phyloP scores from a whole-genome alignment of 2,888 invertebrate species.

The Papilio demoleus region DNA sequence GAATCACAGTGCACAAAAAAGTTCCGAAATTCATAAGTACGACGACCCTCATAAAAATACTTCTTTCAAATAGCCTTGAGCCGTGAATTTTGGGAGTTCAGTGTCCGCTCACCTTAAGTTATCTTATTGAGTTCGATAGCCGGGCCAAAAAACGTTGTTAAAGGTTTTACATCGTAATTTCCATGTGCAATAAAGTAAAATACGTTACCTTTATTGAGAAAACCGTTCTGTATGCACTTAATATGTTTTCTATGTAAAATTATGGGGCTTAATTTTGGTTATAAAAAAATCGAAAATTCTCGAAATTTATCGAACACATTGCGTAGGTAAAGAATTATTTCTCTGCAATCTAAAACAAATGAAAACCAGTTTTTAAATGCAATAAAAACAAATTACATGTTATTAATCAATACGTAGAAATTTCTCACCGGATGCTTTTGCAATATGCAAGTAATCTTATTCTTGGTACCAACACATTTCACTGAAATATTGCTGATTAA shows the following conservation, averaged over 20 bases:
- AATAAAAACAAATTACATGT: not conserved
- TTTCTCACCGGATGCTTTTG: not conserved
- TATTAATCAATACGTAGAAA: not conserved
- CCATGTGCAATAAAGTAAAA: not conserved
- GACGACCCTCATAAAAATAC: not conserved
- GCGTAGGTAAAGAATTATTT: not conserved
- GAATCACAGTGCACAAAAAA: too few relatives aligned
- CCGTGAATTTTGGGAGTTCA: not conserved
- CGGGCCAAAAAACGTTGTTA: constrained; percentile 4
- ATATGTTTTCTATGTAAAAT: not conserved
- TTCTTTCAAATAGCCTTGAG: constrained; percentile 1
- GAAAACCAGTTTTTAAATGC: not conserved
- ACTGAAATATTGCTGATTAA: not conserved
- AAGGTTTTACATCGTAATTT: not conserved
- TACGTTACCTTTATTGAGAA: not conserved
- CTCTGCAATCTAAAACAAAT: not conserved
- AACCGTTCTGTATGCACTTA: not conserved
- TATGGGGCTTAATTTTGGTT: too few relatives aligned
- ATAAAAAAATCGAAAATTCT: too few relatives aligned
- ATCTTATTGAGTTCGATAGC: constrained; percentile 1
- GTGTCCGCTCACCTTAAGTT: constrained; percentile 9
- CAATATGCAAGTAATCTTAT: not conserved
- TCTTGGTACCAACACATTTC: not conserved
- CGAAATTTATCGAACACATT: not conserved
- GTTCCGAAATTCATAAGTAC: not conserved